Evolutionary conservation across 2,888 invertebrate species (phyloP), one percentile per base, ranked within the genome.

Genomic region (Cyclophora punctaria): DNA sequence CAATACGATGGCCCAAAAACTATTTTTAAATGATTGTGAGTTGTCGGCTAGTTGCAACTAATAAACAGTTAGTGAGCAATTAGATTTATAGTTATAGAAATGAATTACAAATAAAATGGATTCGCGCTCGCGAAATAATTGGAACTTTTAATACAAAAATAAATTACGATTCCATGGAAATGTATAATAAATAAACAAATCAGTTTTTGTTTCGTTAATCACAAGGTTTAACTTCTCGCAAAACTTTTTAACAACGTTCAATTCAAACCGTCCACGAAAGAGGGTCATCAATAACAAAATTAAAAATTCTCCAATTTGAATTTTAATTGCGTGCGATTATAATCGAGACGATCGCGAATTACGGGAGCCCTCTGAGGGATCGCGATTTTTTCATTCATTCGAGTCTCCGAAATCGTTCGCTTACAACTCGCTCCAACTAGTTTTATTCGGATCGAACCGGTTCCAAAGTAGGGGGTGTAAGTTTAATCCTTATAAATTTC

Each of bases 401-500:
- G 44, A 33, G 34, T 44, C 44, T 33, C 34, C 44, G 34, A 44
- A 43, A 44, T 46, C 41, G 42, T 34, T 48, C 40, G 35, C 42
- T 37, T 37, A 33, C 3, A 44, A 44, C 44, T 44, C 42, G 42
- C 41, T 45, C 52, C 48, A 58, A 60, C 80, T 82, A 80, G 80
- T 76, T 72, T 54, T 57, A 71, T 70, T 73, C 68, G 73, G 73
- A 70, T 69, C 64, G 62, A 72, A 71, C 71, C 71, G 66, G 73
- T 67, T 59, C 63, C 59, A 67, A 64, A 67, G 66, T 60, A 67
- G 75, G 78, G 77, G 78, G 84, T 79, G 79, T 81, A 82, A 83
- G 80, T 85, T 84, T 87, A 88, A 88, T 88, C 87, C 85, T 87
- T 87, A 88, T 87, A 88, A 88, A 88, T 88, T 88, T 88, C 88